Base-by-base conservation (phyloP, 2,888 invertebrate species). In the Catocala nupta region DNA sequence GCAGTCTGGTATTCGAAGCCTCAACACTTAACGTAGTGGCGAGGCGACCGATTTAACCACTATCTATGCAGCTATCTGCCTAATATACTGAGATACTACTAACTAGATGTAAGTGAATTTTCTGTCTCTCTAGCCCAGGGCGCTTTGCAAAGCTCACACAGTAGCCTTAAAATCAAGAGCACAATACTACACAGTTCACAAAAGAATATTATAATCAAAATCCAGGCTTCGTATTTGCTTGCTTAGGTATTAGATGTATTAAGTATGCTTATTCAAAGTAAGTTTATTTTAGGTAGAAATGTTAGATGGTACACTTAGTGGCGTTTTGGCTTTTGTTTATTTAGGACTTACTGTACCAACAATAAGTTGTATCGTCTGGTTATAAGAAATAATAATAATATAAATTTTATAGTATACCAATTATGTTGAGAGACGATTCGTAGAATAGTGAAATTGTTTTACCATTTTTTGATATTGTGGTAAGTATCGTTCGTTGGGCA, bases 151-250 rank as follows among this genome's bases (percentile, higher is more conserved):
- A 33, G n/a, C 39, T 10, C 13, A n/a, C 39, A 13, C 12, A 39
- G 9, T 9, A 39, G 13, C 12, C 39, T 13, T 39, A 36, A 10
- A 51, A 13, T 51, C 39, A 36, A 16, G 39, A 39, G 5, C 13
- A 39, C 5, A 39, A 51, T 13, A n/a, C 33, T 1, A 9, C n/a
- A 53, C 42, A 42, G 43, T 44, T 25, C 33, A 54, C 25, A 9
- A 12, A 45, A 11, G 12, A 55, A 13, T 11, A 55, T 45, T 45
- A 13, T 55, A 45, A 55, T 55, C 13, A 13, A 13, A 45, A 55
- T 9, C 11, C 5, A n/a, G 25, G 25, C 8, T 5, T n/a, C 5
- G 10, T 25, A 1, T 53, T 53, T 5, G 8, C 8, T 33, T 43
- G 5, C 42, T 43, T 25, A 10, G 6, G 4, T 1, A 11, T 9